Conservation (phyloP, 2,888 invertebrate genomes). For the Pomacea canaliculata region DNA sequence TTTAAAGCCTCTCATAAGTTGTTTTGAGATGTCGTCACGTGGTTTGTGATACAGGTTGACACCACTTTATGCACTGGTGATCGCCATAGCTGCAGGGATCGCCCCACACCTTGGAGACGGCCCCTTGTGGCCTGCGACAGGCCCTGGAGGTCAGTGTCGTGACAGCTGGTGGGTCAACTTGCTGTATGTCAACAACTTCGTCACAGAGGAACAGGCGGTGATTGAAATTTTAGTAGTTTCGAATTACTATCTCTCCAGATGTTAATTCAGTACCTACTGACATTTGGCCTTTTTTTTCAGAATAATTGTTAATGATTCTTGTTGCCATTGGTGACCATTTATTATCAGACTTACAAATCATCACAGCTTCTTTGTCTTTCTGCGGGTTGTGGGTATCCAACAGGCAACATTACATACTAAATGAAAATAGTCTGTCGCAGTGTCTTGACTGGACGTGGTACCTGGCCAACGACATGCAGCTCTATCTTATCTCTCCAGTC, state of each 20-base stretch:
- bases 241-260: no score
- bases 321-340: no score
- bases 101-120: conserved; percentile 6
- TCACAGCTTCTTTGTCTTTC: no score
- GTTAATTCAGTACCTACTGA: no score
- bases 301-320: no score
- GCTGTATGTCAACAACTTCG: background rate
- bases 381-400: no score
- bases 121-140: conserved; percentile 11
- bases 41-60: background rate
- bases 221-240: background rate
- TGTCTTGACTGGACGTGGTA: conserved; percentile 19
- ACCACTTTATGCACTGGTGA: conserved; percentile 7
- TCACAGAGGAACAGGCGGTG: background rate
- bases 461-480: conserved; percentile 14
- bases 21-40: no score
- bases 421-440: background rate
- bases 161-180: conserved; percentile 18
- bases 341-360: no score
- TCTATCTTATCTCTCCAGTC: conserved; percentile 2
- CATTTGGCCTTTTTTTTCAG: no score
- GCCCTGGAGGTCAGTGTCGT: background rate
- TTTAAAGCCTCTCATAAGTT: no score
- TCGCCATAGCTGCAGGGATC: background rate
- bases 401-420: no score